These are phyloP conservation scores for Ochlodes sylvanus DNA, from an alignment of 2,888 invertebrate species.

Conservation along the genomic window DNA sequence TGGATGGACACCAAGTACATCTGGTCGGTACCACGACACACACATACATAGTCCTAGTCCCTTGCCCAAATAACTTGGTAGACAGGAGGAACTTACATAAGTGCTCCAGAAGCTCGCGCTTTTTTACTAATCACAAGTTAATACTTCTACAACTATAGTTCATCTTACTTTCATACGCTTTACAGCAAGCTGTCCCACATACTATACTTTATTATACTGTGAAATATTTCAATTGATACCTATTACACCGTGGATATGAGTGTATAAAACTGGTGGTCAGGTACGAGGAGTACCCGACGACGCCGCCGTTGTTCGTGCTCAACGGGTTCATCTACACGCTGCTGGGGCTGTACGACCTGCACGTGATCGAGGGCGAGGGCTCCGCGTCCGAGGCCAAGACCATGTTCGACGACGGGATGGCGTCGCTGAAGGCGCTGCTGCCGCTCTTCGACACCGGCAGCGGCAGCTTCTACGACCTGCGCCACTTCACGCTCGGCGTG, in stretches of 20 bases:
- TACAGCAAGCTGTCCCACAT: too few species aligned
- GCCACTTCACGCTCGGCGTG: slow-evolving; percentile 95
- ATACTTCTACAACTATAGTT: too few species aligned
- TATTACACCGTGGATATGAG: too few species aligned
- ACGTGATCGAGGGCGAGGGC: slow-evolving; percentile 89
- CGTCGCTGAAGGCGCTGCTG: slow-evolving; percentile 93
- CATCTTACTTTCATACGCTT: too few species aligned
- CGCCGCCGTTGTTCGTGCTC: slow-evolving; percentile 96
- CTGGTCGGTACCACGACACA: slow-evolving; percentile 78
- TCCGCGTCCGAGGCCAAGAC: slow-evolving; percentile 89
- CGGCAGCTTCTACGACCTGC: slow-evolving; percentile 97
- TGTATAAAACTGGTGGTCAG: slow-evolving; percentile 59
- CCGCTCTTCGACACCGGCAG: slow-evolving; percentile 97
- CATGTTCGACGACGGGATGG: slow-evolving; percentile 93
- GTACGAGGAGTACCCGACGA: slow-evolving; percentile 99
- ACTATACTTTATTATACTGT: too few species aligned
- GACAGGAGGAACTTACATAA: too few species aligned
- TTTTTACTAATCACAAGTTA: too few species aligned
- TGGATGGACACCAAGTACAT: slow-evolving; percentile 92
- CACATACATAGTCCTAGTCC: too few species aligned
- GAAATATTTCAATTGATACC: too few species aligned
- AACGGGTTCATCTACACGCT: slow-evolving; percentile 99
- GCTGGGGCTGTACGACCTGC: slow-evolving; percentile 97
- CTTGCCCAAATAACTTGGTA: slow-evolving; percentile 33
- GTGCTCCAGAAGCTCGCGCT: too few species aligned